These are phyloP conservation scores for Apotomis betuletana DNA, from an alignment of 2,888 invertebrate species.

Conservation along the genomic window DNA sequence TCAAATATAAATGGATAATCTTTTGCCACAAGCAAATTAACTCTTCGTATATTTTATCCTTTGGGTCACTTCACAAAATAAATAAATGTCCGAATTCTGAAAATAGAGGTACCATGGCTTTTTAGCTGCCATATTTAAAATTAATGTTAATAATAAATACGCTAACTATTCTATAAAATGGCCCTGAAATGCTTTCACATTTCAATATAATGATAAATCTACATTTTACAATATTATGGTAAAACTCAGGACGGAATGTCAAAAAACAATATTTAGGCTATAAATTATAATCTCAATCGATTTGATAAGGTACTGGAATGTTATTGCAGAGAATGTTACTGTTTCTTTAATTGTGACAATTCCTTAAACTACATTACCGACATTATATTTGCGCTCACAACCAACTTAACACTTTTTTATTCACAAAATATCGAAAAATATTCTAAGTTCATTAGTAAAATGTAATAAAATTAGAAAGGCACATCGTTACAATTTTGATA, in stretches of 20 bases:
- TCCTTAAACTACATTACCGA: conserved; percentile 48
- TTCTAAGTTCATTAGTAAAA: conserved; percentile 32
- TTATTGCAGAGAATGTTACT: not conserved
- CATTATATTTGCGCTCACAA: conserved; percentile 62
- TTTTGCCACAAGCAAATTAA: conserved; percentile 20
- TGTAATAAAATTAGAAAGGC: conserved; percentile 33
- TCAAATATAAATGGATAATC: conserved; percentile 8
- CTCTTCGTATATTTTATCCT: conserved; percentile 29
- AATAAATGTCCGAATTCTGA: conserved; percentile 20
- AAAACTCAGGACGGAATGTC: conserved; percentile 74
- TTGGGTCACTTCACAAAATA: conserved; percentile 29
- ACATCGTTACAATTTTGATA: conserved; percentile 30
- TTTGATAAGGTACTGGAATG: conserved; percentile 41
- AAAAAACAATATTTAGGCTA: conserved; percentile 47
- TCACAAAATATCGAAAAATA: conserved; percentile 30
- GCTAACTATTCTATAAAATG: conserved; percentile 39
- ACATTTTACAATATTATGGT: conserved; percentile 53
- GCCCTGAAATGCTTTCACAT: conserved; percentile 36
- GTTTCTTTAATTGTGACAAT: conserved; percentile 52
- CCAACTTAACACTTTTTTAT: conserved; percentile 48
- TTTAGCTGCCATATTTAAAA: conserved; percentile 26
- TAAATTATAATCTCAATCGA: conserved; percentile 46
- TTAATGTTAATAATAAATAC: conserved; percentile 37
- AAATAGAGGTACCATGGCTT: conserved; percentile 13
- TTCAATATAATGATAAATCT: conserved; percentile 33